Evolutionary conservation across 2,797 vertebrate species (phyloP).

Genomic region (Leuciscus waleckii): DNA sequence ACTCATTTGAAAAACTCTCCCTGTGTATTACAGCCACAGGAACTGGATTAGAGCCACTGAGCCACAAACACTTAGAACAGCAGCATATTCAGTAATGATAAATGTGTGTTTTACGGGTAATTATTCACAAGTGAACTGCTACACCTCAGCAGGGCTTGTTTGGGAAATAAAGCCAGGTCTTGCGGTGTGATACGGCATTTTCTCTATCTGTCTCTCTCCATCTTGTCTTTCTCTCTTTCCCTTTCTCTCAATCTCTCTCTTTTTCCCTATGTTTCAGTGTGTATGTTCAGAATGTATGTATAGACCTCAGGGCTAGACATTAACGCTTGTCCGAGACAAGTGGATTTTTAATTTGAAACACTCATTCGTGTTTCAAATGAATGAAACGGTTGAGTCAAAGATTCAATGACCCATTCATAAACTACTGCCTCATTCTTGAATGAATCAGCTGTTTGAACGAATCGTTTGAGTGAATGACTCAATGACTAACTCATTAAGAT

Average conservation of each 20-base stretch:
- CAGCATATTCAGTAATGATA: slow-evolving; percentile 52
- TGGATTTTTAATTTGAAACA: too few relatives aligned
- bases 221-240: slow-evolving; percentile 16
- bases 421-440: too few relatives aligned
- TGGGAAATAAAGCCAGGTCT: slow-evolving; percentile 55
- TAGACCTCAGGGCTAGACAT: background rate
- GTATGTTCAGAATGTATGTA: background rate
- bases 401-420: too few relatives aligned
- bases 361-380: too few relatives aligned
- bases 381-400: too few relatives aligned
- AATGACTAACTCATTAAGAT: too few relatives aligned
- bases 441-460: too few relatives aligned
- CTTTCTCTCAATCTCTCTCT: background rate
- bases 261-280: background rate
- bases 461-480: too few relatives aligned
- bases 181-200: slow-evolving; percentile 38
- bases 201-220: slow-evolving; percentile 50
- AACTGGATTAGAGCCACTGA: slow-evolving; percentile 46
- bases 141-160: slow-evolving; percentile 60
- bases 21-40: slow-evolving; percentile 43
- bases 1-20: slow-evolving; percentile 51
- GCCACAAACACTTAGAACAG: slow-evolving; percentile 45
- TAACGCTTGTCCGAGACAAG: too few relatives aligned
- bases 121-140: slow-evolving; percentile 63
- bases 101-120: slow-evolving; percentile 55